Percentiles rank a stretch among this genome's conserved stretches.
phyloP scores from a whole-genome alignment of 2,888 invertebrate genomes.

The Elgonia sp. region DNA sequence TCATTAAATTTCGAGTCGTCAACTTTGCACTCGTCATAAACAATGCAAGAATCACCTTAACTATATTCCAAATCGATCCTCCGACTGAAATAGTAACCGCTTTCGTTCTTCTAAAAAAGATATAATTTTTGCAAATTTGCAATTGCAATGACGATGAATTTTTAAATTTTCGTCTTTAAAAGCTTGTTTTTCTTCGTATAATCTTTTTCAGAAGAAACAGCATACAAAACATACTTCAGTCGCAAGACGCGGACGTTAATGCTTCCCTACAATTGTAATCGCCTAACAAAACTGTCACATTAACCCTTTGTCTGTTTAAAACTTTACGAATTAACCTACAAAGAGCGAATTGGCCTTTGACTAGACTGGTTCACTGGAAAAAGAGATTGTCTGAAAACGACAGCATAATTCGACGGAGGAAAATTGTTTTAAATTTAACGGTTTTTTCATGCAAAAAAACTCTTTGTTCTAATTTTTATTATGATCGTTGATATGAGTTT shows the following conservation, averaged over 20 bases:
- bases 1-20: conserved; percentile 14
- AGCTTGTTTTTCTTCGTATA: too few species aligned
- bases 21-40: conserved; percentile 16
- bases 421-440: background rate
- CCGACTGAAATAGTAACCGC: conserved; percentile 22
- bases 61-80: conserved; percentile 17
- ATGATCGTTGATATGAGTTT: background rate
- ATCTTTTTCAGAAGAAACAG: too few species aligned
- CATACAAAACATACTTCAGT: conserved; percentile 38
- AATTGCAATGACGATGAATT: too few species aligned
- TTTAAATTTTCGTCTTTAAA: too few species aligned
- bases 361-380: conserved; percentile 43
- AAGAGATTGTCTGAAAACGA: conserved; percentile 43
- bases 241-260: conserved; percentile 50
- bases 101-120: conserved; percentile 22
- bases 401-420: background rate
- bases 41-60: conserved; percentile 60
- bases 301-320: conserved; percentile 58
- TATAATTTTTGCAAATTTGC: too few species aligned
- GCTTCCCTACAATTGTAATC: conserved; percentile 54
- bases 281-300: conserved; percentile 65
- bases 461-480: background rate
- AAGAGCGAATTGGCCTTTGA: conserved; percentile 58
- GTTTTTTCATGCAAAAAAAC: background rate
- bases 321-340: conserved; percentile 56